Base-by-base conservation (phyloP, 37 sponge, comb jelly and placozoan species). In the Crambe crambe region DNA sequence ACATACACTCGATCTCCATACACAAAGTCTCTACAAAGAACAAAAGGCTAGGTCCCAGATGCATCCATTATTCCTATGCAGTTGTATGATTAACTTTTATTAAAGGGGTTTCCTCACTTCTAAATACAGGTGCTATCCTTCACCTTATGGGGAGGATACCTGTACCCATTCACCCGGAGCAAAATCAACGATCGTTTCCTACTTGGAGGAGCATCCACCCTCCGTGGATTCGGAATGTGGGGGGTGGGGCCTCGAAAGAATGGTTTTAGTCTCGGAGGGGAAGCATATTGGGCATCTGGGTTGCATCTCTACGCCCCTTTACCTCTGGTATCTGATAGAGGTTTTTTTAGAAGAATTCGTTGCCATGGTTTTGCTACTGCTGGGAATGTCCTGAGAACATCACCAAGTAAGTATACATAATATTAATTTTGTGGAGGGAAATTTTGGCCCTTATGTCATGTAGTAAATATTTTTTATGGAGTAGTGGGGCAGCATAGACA, bases 211-310 rank as follows among this genome's bases (percentile, higher is more conserved):
- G 61, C 90, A 2, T 83, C 90, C 26, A 81, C 96, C 1, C 72
- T 95, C 58, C 79, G 96, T 56, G 96, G 96, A 21, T 95, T 92
- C 72, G 78, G 84, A 25, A 78, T 95, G 87, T 89, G 96, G 90
- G 96, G 96, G n/a, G 74, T 83, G 21, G 92, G 90, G 22, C 92
- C 96, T 29, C 64, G 85, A 29, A 74, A 80, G 12, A 62, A 76
- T 36, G 89, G 93, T 82, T 51, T 70, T 72, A 82, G 86, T 36
- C 67, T 85, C 10, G 96, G 96, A 35, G 96, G 92, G 2, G 84
- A 91, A 37, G 83, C 84, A 22, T 92, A 90, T 60, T 91, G 92
- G 92, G 92, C 90, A 1, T 66, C 41, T 37, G 96, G 92, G 2
- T 42, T 83, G 15, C 96, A 95, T 63, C 85, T 95, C 51, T 92